Percentiles rank a stretch among this genome's conserved stretches.
These are phyloP conservation scores for Tragopan temminckii DNA, from an alignment of 2,797 vertebrate species.

Conservation along the genomic window DNA sequence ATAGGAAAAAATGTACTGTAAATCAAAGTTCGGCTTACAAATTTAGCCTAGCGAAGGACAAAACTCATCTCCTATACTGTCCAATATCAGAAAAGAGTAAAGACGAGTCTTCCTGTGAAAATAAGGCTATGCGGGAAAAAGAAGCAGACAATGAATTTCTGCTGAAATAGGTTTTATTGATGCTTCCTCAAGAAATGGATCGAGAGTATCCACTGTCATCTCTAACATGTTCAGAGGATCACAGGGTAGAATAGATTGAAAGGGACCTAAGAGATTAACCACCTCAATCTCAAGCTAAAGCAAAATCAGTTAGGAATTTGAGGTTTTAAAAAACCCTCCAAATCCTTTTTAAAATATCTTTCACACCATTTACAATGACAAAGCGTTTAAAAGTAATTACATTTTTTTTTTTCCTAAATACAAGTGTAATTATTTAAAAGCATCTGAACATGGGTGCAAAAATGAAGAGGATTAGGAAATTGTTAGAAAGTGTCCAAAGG, in stretches of 20 bases:
- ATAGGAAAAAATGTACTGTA: no score
- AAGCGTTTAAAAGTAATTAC: not conserved
- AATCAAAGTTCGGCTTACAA: no score
- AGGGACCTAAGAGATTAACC: not conserved
- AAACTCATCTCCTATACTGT: no score
- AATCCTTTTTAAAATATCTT: not conserved
- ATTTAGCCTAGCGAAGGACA: no score
- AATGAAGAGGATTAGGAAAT: not conserved
- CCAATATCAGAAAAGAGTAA: not conserved
- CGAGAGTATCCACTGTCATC: not conserved
- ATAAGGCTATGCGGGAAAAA: not conserved
- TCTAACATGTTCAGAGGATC: not conserved
- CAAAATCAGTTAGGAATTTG: not conserved
- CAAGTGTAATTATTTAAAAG: not conserved
- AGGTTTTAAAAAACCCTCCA: not conserved
- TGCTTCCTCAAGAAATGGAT: not conserved
- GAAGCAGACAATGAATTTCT: not conserved
- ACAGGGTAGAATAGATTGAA: not conserved
- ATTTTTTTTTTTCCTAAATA: not conserved
- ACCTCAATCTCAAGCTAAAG: not conserved
- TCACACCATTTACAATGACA: not conserved
- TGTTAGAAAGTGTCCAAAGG: not conserved
- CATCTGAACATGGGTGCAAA: not conserved
- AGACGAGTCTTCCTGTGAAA: not conserved
- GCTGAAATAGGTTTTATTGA: not conserved